Conservation (phyloP, 2,888 invertebrate genomes). For the Penaeus monodon region DNA sequence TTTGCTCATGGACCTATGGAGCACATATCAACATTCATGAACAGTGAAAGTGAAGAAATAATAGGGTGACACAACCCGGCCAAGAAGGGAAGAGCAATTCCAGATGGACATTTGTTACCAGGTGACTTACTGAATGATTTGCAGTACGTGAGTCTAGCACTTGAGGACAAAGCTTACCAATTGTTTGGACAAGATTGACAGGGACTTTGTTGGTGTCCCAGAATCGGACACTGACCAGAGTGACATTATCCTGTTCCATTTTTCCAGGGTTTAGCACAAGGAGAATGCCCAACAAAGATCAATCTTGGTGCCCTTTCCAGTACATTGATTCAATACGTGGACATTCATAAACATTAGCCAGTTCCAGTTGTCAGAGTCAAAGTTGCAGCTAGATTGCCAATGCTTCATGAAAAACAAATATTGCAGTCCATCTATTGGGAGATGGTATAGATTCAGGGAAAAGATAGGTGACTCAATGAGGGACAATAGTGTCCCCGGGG, state of each 20-base stretch:
- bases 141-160: conserved; percentile 75
- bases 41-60: conserved; percentile 14
- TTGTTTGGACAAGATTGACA: conserved; percentile 70
- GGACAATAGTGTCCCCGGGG: conserved; percentile 70
- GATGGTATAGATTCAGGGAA: conserved; percentile 71
- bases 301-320: conserved; percentile 74
- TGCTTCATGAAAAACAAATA: conserved; percentile 72
- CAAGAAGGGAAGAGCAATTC: conserved; percentile 42
- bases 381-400: conserved; percentile 72
- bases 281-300: conserved; percentile 39
- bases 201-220: conserved; percentile 85
- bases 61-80: conserved; percentile 28
- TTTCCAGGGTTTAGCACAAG: conserved; percentile 64
- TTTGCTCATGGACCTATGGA: conserved; percentile 69
- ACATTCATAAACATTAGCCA: conserved; percentile 75
- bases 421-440: conserved; percentile 79
- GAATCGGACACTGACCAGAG: conserved; percentile 83
- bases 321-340: conserved; percentile 77
- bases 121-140: conserved; percentile 78
- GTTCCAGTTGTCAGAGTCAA: conserved; percentile 80
- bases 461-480: conserved; percentile 52
- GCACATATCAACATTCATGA: conserved; percentile 66
- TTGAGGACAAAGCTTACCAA: conserved; percentile 78
- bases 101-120: conserved; percentile 65
- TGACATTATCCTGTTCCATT: conserved; percentile 85